Evolutionary conservation across 2,797 vertebrate genomes (phyloP).

Genomic region (Craterocephalus amniculus): DNA sequence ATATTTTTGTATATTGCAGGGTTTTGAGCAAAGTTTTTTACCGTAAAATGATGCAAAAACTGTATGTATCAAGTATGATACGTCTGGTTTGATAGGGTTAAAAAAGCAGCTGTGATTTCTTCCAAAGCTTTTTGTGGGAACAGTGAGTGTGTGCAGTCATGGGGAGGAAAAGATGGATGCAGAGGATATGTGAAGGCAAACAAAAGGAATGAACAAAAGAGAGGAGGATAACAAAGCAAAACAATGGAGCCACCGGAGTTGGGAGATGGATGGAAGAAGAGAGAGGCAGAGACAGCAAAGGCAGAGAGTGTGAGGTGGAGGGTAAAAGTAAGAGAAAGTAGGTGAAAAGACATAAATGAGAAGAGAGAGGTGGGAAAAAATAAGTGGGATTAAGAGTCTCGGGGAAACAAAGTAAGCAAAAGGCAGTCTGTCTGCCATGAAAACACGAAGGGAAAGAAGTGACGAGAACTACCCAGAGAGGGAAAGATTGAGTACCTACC

Average conservation of each 20-base stretch:
- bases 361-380: slow-evolving; percentile 35
- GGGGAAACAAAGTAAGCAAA: slow-evolving; percentile 5
- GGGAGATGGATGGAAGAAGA: slow-evolving; percentile 68
- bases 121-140: slow-evolving; percentile 49
- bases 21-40: too few relatives aligned
- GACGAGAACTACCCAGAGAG: slow-evolving; percentile 42
- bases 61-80: too few relatives aligned
- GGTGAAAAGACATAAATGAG: slow-evolving; percentile 23
- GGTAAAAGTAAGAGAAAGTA: slow-evolving; percentile 10
- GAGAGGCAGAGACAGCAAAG: slow-evolving; percentile 57
- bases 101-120: slow-evolving; percentile 55
- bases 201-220: slow-evolving; percentile 70
- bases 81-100: too few relatives aligned
- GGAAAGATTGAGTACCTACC: slow-evolving; percentile 79
- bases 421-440: slow-evolving; percentile 15
- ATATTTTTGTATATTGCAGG: too few relatives aligned
- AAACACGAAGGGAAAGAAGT: slow-evolving; percentile 30
- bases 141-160: slow-evolving; percentile 13
- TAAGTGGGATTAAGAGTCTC: slow-evolving; percentile 51
- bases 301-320: slow-evolving; percentile 1
- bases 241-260: slow-evolving; percentile 61
- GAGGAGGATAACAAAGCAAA: slow-evolving; percentile 72
- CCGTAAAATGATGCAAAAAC: too few relatives aligned
- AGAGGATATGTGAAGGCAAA: slow-evolving; percentile 56
- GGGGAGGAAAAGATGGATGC: slow-evolving; percentile 49